These are phyloP conservation scores for Eubucco bourcierii DNA, from an alignment of 2,113 vertebrate genomes.

Conservation along the genomic window DNA sequence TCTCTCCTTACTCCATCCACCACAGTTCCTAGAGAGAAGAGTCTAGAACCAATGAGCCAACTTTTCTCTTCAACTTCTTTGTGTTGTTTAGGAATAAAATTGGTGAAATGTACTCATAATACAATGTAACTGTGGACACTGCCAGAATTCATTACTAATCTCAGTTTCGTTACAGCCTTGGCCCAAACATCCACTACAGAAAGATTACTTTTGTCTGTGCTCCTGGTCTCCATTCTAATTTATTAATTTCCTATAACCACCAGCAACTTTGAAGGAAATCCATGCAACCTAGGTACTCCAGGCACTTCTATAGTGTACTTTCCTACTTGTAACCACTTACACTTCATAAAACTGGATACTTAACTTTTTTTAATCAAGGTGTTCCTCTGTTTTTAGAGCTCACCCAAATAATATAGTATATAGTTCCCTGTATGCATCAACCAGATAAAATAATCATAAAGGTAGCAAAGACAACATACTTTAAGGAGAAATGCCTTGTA, in stretches of 20 bases:
- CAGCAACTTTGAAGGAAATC: not conserved
- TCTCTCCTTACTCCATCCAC: not conserved
- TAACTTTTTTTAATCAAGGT: not conserved
- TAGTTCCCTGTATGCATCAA: not conserved
- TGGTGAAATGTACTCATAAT: not conserved
- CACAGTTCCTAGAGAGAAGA: not conserved
- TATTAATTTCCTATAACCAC: not conserved
- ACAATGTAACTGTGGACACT: not conserved
- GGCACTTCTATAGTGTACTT: not conserved
- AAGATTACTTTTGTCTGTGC: not conserved
- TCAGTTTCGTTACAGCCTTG: not conserved
- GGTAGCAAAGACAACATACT: not conserved
- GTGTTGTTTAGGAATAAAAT: not conserved
- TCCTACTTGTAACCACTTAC: not conserved
- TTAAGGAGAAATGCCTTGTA: not conserved
- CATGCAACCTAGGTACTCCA: fast-evolving
- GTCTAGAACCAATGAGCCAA: not conserved
- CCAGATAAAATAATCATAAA: not conserved
- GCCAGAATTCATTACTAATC: not conserved
- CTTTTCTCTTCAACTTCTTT: not conserved
- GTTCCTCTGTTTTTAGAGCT: not conserved
- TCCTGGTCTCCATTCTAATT: not conserved
- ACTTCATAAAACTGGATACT: not conserved
- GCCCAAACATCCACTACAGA: not conserved
- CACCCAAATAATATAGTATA: not conserved